These are phyloP conservation scores for Spilarctia lutea DNA, from an alignment of 2,888 invertebrate genomes.

Conservation along the genomic window DNA sequence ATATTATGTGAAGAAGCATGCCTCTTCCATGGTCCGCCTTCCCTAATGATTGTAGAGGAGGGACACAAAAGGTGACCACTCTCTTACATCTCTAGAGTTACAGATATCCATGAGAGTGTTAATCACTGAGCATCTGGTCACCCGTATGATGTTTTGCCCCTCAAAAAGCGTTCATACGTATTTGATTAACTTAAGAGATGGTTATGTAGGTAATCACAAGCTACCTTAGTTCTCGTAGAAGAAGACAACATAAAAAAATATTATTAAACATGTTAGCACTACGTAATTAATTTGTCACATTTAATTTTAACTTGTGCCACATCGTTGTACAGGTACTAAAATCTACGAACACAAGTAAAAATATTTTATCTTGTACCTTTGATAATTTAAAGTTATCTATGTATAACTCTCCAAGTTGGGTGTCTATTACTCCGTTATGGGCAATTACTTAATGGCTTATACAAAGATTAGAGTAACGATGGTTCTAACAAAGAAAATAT, in stretches of 20 bases:
- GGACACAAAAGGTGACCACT: too few species aligned
- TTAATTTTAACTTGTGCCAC: too few species aligned
- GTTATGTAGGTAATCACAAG: too few species aligned
- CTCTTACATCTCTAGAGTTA: not conserved
- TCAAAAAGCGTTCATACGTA: too few species aligned
- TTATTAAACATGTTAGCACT: not conserved
- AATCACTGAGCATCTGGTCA: not conserved
- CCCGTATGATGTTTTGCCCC: too few species aligned
- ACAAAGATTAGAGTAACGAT: conserved; percentile 19
- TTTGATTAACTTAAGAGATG: not conserved
- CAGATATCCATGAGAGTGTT: not conserved
- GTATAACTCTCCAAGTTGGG: conserved; percentile 7
- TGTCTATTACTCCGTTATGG: conserved; percentile 10
- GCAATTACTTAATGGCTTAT: conserved; percentile 26
- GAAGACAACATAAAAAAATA: too few species aligned
- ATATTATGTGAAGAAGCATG: not conserved
- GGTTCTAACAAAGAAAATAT: conserved; percentile 13
- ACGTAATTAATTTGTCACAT: too few species aligned
- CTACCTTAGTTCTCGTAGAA: too few species aligned
- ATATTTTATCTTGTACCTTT: not conserved
- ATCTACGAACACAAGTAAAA: not conserved
- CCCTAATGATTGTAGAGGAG: too few species aligned
- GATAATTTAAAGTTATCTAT: conserved; percentile 14
- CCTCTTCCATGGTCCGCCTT: not conserved
- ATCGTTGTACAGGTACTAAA: not conserved